Base-by-base conservation (phyloP, 2,888 invertebrate species). In the Protodeltote pygarga region DNA sequence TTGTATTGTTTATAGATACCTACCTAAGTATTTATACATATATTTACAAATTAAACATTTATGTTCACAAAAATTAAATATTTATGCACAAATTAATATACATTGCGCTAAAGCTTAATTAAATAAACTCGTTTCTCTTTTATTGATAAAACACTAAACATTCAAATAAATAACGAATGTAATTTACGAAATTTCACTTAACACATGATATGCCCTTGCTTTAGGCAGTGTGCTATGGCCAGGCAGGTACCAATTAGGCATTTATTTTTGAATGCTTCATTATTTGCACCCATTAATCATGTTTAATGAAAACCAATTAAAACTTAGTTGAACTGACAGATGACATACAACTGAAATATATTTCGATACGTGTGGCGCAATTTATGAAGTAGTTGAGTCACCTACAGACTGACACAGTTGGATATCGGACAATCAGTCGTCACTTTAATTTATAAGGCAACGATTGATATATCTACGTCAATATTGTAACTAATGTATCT, bases 291-390 rank as follows among this genome's bases (percentile, higher is more conserved):
- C 58, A 77, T 77, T 74, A 71, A 77, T 78, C 73, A 75, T 69
- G 58, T 71, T 72, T 77, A 79, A 81, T 81, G 74, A 79, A 81
- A 77, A 77, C 73, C 73, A 79, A 79, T 81, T 79, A 80, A 74
- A 67, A 44, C 60, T 66, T 55, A 37, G 68, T 62, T 53, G 48
- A 52, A 47, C 48, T 39, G 69, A 57, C 59, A 53, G 58, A 46
- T 47, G 45, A 58, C 67, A 49, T 50, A 52, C 52, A 57, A 61
- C 52, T 52, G 49, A 50, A 57, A 54, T 15, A 58, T 46, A 69
- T 57, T 62, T 47, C 45, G 61, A 50, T 60, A 51, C 55, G 29
- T 53, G 60, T 65, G 53, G 44, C 47, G 62, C 61, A 58, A 72
- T 55, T 66, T 68, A 73, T 69, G 73, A 48, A 62, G 37, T 37